phyloP scores from a whole-genome alignment of 2,888 invertebrate genomes.

The Cryptophagus acutangulus region DNA sequence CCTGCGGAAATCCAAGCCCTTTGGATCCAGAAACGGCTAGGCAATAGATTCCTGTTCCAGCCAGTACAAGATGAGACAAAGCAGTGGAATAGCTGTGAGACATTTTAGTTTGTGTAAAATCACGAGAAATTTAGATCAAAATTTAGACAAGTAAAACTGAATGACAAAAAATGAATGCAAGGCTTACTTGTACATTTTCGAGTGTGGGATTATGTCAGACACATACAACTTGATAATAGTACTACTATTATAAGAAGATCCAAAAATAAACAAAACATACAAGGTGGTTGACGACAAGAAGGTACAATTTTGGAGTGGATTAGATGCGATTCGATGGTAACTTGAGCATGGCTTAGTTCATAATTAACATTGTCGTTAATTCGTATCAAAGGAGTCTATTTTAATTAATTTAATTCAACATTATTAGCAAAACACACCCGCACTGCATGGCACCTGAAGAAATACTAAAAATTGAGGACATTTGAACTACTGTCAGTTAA shows the following conservation, averaged over 20 bases:
- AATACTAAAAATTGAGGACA: too few species aligned
- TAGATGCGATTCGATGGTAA: too few species aligned
- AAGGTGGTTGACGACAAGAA: background rate
- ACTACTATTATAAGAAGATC: background rate
- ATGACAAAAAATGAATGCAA: background rate
- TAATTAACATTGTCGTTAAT: too few species aligned
- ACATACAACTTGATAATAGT: background rate
- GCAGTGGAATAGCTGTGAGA: conserved; percentile 33
- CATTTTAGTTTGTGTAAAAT: background rate
- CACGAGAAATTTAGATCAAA: background rate
- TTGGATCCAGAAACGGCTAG: conserved; percentile 17
- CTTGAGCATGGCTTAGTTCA: background rate
- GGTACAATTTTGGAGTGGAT: background rate
- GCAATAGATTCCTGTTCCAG: conserved; percentile 37
- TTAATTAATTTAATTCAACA: too few species aligned
- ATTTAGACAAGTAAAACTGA: background rate
- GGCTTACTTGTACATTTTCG: conserved; percentile 7
- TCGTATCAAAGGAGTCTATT: too few species aligned
- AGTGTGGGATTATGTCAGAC: background rate
- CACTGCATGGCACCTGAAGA: too few species aligned
- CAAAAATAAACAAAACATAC: background rate
- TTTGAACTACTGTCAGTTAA: too few species aligned
- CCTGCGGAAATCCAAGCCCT: conserved; percentile 24
- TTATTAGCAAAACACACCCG: too few species aligned
- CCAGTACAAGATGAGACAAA: conserved; percentile 36